phyloP scores from a whole-genome alignment of 2,113 vertebrate genomes.

The Carassius carassius region DNA sequence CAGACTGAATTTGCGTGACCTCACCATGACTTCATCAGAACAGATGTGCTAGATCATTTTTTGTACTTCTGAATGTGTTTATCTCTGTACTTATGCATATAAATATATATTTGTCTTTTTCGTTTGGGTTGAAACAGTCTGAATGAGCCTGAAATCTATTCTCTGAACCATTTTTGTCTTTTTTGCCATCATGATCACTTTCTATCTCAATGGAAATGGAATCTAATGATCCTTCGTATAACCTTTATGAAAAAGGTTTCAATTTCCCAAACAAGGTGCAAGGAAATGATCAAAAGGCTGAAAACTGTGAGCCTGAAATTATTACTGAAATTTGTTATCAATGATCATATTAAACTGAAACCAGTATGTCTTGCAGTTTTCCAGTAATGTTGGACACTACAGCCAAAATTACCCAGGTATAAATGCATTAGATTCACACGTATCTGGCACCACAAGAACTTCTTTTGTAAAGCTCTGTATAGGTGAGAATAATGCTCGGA shows the following conservation, averaged over 20 bases:
- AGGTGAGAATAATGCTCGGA: not conserved
- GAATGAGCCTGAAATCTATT: not conserved
- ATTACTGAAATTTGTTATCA: not conserved
- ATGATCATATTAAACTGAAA: not conserved
- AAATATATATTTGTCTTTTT: not conserved
- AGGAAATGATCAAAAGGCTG: not conserved
- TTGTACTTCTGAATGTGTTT: not conserved
- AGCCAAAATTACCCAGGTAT: not conserved
- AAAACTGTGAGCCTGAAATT: not conserved
- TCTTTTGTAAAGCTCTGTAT: conserved; percentile 9
- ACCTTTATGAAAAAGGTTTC: conserved; percentile 21
- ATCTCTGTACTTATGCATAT: not conserved
- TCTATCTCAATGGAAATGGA: conserved; percentile 11
- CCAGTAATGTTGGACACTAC: not conserved
- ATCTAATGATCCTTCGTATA: not conserved
- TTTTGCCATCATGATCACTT: not conserved
- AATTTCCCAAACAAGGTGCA: conserved; percentile 15
- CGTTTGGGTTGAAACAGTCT: not conserved
- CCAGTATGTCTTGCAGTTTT: not conserved
- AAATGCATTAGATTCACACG: not conserved
- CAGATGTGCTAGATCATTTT: not conserved
- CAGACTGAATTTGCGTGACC: not conserved
- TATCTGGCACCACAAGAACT: not conserved
- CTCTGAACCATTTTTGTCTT: not conserved
- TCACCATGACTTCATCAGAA: not conserved